phyloP scores from a whole-genome alignment of 2,888 invertebrate genomes.

The Ennomos erosarius region DNA sequence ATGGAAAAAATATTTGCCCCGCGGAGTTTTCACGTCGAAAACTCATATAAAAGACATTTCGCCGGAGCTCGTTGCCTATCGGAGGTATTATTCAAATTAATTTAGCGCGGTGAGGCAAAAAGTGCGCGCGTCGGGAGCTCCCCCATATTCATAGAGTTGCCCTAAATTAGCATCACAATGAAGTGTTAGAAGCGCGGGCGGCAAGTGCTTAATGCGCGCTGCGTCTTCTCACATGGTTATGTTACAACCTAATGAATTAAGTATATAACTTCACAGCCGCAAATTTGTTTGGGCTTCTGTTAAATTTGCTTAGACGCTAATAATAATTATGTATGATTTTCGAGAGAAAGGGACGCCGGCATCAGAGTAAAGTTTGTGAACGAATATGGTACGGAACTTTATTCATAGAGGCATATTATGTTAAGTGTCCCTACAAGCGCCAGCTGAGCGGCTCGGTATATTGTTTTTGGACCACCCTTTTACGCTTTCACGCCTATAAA shows the following conservation, averaged over 20 bases:
- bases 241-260: conserved; percentile 78
- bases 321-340: conserved; percentile 52
- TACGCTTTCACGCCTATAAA: conserved; percentile 82
- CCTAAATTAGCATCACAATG: conserved; percentile 84
- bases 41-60: conserved; percentile 81
- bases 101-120: conserved; percentile 81
- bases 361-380: conserved; percentile 35
- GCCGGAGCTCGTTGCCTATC: conserved; percentile 74
- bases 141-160: conserved; percentile 82
- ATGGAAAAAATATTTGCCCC: conserved; percentile 63
- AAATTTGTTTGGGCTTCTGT: conserved; percentile 68
- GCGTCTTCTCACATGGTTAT: conserved; percentile 75
- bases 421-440: conserved; percentile 63
- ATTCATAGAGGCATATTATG: conserved; percentile 66
- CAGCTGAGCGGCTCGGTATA: conserved; percentile 73
- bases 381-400: conserved; percentile 51
- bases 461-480: conserved; percentile 82
- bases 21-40: conserved; percentile 70
- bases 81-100: conserved; percentile 83
- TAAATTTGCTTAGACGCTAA: conserved; percentile 54
- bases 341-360: conserved; percentile 38
- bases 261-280: conserved; percentile 70
- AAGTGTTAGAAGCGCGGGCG: conserved; percentile 76
- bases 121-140: conserved; percentile 74
- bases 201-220: conserved; percentile 77